Conservation (phyloP, 1,140 invertebrate genomes). For the Notospermus geniculatus region DNA sequence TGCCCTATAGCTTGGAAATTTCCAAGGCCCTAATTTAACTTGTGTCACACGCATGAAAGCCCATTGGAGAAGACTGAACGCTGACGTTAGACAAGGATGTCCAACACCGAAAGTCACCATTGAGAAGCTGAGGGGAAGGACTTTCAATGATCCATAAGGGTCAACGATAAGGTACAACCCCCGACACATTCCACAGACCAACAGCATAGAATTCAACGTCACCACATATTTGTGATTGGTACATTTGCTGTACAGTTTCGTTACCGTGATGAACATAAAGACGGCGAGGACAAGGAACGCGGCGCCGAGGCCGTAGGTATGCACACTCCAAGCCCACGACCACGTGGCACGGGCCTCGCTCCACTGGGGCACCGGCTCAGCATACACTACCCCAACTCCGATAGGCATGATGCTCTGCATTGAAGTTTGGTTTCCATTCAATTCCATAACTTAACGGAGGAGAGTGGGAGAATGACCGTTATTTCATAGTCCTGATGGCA, state of each 20-base stretch:
- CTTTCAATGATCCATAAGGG: conserved; percentile 4
- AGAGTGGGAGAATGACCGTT: no score
- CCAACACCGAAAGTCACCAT: conserved; percentile 7
- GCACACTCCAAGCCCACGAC: conserved; percentile 3
- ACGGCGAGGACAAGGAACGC: neutral
- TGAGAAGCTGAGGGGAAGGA: neutral
- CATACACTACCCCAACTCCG: neutral
- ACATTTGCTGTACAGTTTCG: conserved; percentile 4
- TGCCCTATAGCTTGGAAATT: conserved; percentile 4
- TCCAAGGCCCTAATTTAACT: conserved; percentile 7
- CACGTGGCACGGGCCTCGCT: neutral
- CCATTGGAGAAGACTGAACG: conserved; percentile 5
- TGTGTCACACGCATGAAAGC: conserved; percentile 2
- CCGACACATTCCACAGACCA: conserved; percentile 4
- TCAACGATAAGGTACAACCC: conserved; percentile 5
- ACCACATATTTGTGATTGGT: conserved; percentile 8
- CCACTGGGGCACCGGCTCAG: neutral
- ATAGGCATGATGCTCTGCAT: no score
- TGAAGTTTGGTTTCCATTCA: no score
- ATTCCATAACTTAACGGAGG: no score
- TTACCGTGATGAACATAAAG: conserved; percentile 2
- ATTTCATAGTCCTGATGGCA: no score
- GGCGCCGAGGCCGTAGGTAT: conserved; percentile 4
- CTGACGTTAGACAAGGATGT: conserved; percentile 3
- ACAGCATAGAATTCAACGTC: conserved; percentile 7